These are phyloP conservation scores for Rhegmatorhina hoffmannsi DNA, from an alignment of 2,113 vertebrate genomes.

Conservation along the genomic window DNA sequence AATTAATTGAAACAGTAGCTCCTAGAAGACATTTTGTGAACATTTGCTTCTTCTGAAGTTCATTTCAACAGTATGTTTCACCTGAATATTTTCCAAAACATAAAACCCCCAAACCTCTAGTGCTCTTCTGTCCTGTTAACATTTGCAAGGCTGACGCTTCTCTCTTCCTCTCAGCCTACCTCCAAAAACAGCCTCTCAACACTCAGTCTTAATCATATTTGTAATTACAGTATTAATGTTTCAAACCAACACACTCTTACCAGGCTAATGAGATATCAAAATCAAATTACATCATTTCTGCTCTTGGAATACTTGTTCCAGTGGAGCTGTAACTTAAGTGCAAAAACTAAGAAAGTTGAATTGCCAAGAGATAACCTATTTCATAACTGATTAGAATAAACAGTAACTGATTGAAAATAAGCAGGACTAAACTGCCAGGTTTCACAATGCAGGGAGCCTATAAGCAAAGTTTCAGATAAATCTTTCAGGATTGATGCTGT, in stretches of 20 bases:
- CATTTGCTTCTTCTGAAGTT: neutral
- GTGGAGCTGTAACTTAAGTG: neutral
- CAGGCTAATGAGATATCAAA: neutral
- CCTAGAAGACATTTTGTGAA: neutral
- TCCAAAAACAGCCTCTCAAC: neutral
- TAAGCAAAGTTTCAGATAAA: neutral
- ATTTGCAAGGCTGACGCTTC: neutral
- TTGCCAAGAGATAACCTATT: neutral
- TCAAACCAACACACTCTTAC: neutral
- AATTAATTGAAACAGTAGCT: neutral
- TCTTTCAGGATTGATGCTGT: neutral
- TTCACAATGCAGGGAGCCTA: neutral
- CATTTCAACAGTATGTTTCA: neutral
- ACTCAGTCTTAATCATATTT: neutral
- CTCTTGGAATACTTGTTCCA: neutral
- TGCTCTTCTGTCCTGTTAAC: neutral
- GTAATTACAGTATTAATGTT: neutral
- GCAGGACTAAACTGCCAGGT: neutral
- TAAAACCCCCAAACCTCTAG: neutral
- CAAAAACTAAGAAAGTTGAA: neutral
- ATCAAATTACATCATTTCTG: neutral
- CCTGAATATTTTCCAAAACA: slow-evolving; percentile 1
- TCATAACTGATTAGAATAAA: neutral
- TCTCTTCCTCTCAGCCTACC: neutral
- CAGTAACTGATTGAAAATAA: neutral